These are phyloP conservation scores for Ectemnius continuus DNA, from an alignment of 2,888 invertebrate genomes.

Conservation along the genomic window DNA sequence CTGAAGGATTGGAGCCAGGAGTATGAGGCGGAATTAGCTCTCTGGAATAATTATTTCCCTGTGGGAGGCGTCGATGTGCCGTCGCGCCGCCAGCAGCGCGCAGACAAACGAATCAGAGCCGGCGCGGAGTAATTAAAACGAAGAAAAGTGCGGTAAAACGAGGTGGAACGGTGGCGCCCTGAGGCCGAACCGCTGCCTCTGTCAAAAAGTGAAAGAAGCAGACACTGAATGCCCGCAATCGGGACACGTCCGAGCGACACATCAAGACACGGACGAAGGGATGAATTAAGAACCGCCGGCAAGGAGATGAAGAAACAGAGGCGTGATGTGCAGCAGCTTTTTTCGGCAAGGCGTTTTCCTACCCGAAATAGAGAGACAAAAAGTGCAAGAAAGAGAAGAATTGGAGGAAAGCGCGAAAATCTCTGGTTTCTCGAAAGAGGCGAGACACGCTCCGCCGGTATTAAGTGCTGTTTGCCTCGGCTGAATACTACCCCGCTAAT, in stretches of 20 bases:
- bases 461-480: conserved; percentile 56
- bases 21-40: conserved; percentile 23
- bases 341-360: no score
- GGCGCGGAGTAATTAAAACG: conserved; percentile 48
- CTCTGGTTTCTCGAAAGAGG: conserved; percentile 47
- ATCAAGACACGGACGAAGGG: conserved; percentile 5
- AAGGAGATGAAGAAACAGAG: conserved; percentile 6
- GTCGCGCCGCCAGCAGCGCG: not conserved
- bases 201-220: not conserved
- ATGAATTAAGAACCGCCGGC: conserved; percentile 9
- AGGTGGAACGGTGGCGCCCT: no score
- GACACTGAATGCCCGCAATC: not conserved
- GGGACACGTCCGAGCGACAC: conserved; percentile 15
- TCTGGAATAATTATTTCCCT: conserved; percentile 33
- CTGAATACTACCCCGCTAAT: conserved; percentile 49
- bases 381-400: conserved; percentile 43
- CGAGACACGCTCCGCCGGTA: conserved; percentile 45
- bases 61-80: conserved; percentile 7
- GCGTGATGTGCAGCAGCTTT: conserved; percentile 9
- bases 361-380: conserved; percentile 24
- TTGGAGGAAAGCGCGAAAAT: conserved; percentile 54
- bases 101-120: conserved; percentile 38
- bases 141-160: conserved; percentile 21
- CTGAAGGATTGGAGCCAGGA: not conserved
- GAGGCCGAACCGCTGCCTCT: no score